These are phyloP conservation scores for Styela clava DNA, from an alignment of 23 tunicate species.

Conservation along the genomic window DNA sequence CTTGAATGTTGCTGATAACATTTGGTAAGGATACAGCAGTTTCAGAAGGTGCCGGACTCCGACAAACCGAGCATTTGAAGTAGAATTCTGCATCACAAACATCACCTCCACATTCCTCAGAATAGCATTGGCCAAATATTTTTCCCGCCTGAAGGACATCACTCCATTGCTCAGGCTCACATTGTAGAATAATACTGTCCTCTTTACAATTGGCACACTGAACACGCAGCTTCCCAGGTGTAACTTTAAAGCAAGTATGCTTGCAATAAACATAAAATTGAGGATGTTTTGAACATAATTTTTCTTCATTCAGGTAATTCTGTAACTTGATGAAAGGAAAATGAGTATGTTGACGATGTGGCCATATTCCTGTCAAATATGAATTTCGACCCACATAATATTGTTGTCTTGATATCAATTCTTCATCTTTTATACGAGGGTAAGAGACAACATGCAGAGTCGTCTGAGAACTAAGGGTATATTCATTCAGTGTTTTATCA, in stretches of 20 bases:
- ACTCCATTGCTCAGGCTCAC: slow-evolving; percentile 9
- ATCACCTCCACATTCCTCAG: slow-evolving; percentile 16
- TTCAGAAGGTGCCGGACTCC: background rate
- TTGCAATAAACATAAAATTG: slow-evolving; percentile 20
- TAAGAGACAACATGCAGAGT: slow-evolving; percentile 4
- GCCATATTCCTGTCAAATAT: slow-evolving; percentile 22
- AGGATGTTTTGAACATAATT: background rate
- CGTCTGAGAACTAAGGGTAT: slow-evolving; percentile 10
- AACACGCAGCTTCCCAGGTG: slow-evolving; percentile 25
- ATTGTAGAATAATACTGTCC: background rate
- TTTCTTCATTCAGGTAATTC: background rate
- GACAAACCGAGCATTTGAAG: slow-evolving; percentile 20
- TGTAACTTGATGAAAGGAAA: background rate
- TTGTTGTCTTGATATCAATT: background rate
- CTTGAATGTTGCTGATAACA: slow-evolving; percentile 3
- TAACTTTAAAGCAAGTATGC: slow-evolving; percentile 1
- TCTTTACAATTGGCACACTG: slow-evolving; percentile 14
- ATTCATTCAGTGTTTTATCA: background rate
- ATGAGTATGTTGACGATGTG: background rate
- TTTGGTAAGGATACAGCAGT: slow-evolving; percentile 1
- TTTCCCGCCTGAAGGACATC: background rate
- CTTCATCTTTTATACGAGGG: background rate
- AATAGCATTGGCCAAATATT: background rate
- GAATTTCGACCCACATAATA: background rate
- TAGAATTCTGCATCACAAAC: slow-evolving; percentile 19